Percentiles rank a stretch among this genome's conserved stretches.
These are phyloP conservation scores for Criorhina ranunculi DNA, from an alignment of 2,888 invertebrate species.

Conservation along the genomic window DNA sequence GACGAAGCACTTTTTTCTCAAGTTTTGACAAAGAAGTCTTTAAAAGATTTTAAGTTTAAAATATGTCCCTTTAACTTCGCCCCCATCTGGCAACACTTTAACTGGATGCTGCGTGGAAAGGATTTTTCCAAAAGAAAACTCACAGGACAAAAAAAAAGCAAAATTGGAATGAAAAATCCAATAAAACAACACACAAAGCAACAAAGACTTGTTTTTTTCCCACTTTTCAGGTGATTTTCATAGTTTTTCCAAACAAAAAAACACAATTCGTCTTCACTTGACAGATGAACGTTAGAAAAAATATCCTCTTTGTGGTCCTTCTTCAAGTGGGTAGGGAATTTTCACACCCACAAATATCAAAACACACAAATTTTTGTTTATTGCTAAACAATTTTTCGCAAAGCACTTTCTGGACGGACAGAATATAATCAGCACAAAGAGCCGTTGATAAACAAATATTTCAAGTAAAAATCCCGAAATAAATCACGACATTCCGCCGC, in stretches of 20 bases:
- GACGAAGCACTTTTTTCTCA: too few species aligned
- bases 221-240: background rate
- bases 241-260: slow-evolving; percentile 1
- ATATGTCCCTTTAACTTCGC: background rate
- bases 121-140: slow-evolving; percentile 21
- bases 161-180: slow-evolving; percentile 40
- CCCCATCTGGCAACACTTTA: slow-evolving; percentile 63
- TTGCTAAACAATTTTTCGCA: slow-evolving; percentile 33
- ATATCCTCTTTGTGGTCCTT: slow-evolving; percentile 35
- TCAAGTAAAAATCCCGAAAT: slow-evolving; percentile 67
- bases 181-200: slow-evolving; percentile 24
- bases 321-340: background rate
- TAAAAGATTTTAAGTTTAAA: background rate
- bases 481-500: slow-evolving; percentile 70
- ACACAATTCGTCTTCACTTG: background rate
- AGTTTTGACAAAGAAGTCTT: too few species aligned
- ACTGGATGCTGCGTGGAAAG: slow-evolving; percentile 72
- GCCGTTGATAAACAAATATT: slow-evolving; percentile 67
- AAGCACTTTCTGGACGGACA: slow-evolving; percentile 19
- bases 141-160: slow-evolving; percentile 12
- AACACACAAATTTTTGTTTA: slow-evolving; percentile 24
- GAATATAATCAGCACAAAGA: slow-evolving; percentile 40
- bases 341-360: slow-evolving; percentile 5
- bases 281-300: slow-evolving; percentile 19
- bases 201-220: background rate